Conservation (phyloP, 2,888 invertebrate genomes). For the Ochlodes sylvanus region DNA sequence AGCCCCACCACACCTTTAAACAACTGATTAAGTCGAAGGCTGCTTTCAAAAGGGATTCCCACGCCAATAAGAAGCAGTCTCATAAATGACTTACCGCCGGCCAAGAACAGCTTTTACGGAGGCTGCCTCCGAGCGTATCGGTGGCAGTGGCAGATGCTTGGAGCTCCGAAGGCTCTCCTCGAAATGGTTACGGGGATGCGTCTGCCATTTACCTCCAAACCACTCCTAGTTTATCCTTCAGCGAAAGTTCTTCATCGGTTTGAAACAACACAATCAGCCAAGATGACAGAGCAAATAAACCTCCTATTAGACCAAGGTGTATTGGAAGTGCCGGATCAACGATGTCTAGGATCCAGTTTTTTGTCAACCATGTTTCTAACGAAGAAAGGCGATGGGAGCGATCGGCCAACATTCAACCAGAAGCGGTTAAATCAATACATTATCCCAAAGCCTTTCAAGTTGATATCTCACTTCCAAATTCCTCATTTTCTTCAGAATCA, state of each 20-base stretch:
- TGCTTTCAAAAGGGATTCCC: background rate
- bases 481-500: conserved; percentile 41
- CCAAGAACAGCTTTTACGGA: conserved; percentile 9
- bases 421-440: conserved; percentile 42
- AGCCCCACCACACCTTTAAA: too few relatives aligned
- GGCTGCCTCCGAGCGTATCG: conserved; percentile 39
- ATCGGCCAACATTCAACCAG: conserved; percentile 45
- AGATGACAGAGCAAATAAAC: conserved; percentile 20
- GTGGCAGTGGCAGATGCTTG: conserved; percentile 34
- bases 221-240: conserved; percentile 8
- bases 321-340: conserved; percentile 16
- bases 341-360: conserved; percentile 31
- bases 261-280: conserved; percentile 2
- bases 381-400: conserved; percentile 36
- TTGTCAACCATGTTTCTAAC: conserved; percentile 38
- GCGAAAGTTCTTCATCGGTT: conserved; percentile 8
- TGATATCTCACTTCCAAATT: conserved; percentile 37
- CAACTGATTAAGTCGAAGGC: background rate
- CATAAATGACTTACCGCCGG: conserved; percentile 18
- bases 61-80: background rate
- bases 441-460: conserved; percentile 28
- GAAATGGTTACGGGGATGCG: conserved; percentile 33
- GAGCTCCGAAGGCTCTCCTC: conserved; percentile 38
- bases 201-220: conserved; percentile 38
- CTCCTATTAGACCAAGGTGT: conserved; percentile 19